Conservation (phyloP, 2,888 invertebrate species). For the Diarsia dahlii region DNA sequence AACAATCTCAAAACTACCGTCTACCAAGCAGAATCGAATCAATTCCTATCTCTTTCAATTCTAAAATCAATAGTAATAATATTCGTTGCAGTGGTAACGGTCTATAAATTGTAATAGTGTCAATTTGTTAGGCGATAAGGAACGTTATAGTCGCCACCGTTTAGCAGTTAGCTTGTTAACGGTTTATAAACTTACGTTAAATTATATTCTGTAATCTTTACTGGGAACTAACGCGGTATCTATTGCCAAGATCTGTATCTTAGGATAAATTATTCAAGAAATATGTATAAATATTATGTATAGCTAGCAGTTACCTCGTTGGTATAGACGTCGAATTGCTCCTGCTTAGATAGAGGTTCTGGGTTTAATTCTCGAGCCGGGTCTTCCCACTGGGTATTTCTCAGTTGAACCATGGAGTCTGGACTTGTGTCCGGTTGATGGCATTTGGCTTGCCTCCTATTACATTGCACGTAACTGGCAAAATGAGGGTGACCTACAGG, state of each 20-base stretch:
- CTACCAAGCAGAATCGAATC: neutral
- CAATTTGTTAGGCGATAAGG: conserved; percentile 53
- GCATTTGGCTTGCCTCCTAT: neutral
- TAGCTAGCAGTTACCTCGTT: neutral
- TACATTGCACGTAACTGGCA: neutral
- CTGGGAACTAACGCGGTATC: conserved; percentile 20
- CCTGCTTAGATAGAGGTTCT: neutral
- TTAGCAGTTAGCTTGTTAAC: conserved; percentile 36
- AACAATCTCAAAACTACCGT: neutral
- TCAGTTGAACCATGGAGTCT: neutral
- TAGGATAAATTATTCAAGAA: conserved; percentile 24
- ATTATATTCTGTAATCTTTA: conserved; percentile 35
- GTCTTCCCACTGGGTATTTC: neutral
- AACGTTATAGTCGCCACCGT: conserved; percentile 28
- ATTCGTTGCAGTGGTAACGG: conserved; percentile 7
- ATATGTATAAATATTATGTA: conserved; percentile 7
- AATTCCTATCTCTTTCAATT: neutral
- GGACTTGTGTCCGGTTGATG: neutral
- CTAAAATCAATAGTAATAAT: conserved; percentile 24
- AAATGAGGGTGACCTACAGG: neutral
- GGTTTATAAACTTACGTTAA: conserved; percentile 40
- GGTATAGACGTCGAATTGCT: too few relatives aligned
- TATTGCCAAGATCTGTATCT: conserved; percentile 39
- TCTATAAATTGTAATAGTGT: conserved; percentile 45
- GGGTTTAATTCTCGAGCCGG: neutral